A percentile compares a stretch with the other conserved stretches of the same genome.
Evolutionary conservation across 1,140 invertebrate species (phyloP).

Genomic region (Bombus waltoni): DNA sequence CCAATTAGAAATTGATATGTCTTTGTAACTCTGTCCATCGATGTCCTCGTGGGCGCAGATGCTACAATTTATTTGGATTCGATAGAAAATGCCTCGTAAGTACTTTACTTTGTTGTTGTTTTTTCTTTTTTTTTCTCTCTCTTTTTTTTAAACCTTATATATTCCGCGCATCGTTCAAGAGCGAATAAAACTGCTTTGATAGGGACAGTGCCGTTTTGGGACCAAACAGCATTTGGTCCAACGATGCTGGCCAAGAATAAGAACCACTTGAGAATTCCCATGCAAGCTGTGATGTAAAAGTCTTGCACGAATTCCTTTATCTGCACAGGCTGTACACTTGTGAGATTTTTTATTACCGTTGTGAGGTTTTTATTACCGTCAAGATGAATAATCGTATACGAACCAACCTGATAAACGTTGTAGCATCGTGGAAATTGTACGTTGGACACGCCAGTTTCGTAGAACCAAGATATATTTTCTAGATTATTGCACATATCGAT

Average conservation of each 20-base stretch:
- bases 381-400: constrained; percentile 73
- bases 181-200: constrained; percentile 83
- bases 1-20: constrained; percentile 34
- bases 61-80: constrained; percentile 19
- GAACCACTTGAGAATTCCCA: constrained; percentile 85
- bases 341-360: neutral
- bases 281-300: constrained; percentile 85
- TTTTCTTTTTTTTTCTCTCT: too few species aligned
- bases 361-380: neutral
- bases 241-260: constrained; percentile 72
- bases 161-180: constrained; percentile 83
- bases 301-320: constrained; percentile 88
- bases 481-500: constrained; percentile 84
- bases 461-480: constrained; percentile 85
- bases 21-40: constrained; percentile 13
- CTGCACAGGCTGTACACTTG: constrained; percentile 80
- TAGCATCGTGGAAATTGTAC: constrained; percentile 87
- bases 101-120: too few species aligned
- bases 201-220: constrained; percentile 72
- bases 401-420: constrained; percentile 86
- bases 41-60: constrained; percentile 54
- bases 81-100: neutral
- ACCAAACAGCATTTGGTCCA: constrained; percentile 52
- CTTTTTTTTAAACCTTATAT: constrained; percentile 74
- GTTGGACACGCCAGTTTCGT: constrained; percentile 83